Evolutionary conservation across 2,888 invertebrate species (phyloP).

Genomic region (Mongoloraphidia duomilia): DNA sequence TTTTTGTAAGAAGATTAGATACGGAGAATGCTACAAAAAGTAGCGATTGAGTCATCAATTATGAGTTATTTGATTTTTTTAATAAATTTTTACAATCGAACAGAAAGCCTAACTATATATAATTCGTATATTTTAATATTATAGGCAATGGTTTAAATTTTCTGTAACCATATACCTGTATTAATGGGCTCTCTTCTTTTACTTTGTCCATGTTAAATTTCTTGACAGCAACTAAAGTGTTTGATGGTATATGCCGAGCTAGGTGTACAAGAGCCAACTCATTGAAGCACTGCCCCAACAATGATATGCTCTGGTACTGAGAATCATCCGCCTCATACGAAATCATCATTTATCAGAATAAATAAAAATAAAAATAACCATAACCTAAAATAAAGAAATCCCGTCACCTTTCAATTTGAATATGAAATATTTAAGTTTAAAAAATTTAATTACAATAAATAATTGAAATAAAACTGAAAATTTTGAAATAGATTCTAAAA

Average conservation of each 20-base stretch:
- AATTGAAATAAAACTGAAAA: neutral
- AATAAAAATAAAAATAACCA: constrained; percentile 18
- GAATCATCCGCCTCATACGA: constrained; percentile 37
- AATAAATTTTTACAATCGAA: too few relatives aligned
- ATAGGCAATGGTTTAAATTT: too few relatives aligned
- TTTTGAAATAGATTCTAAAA: neutral
- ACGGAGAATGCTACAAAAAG: too few relatives aligned
- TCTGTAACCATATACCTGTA: constrained; percentile 29
- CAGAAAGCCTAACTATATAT: too few relatives aligned
- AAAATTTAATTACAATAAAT: neutral
- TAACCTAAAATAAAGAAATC: too few relatives aligned
- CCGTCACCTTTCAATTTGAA: too few relatives aligned
- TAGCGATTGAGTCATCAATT: too few relatives aligned
- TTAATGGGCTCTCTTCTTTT: constrained; percentile 43
- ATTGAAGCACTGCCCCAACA: constrained; percentile 53
- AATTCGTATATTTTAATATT: too few relatives aligned
- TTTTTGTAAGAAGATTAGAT: too few relatives aligned
- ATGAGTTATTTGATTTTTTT: too few relatives aligned
- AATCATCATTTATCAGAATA: constrained; percentile 21
- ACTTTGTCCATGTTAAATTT: constrained; percentile 61
- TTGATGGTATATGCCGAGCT: constrained; percentile 48
- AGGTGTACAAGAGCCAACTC: constrained; percentile 56
- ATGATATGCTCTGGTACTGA: constrained; percentile 52
- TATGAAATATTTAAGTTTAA: too few relatives aligned
- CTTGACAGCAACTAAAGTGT: constrained; percentile 56